Evolutionary conservation across 2,888 invertebrate genomes (phyloP).

Genomic region (Anarsia innoxiella): DNA sequence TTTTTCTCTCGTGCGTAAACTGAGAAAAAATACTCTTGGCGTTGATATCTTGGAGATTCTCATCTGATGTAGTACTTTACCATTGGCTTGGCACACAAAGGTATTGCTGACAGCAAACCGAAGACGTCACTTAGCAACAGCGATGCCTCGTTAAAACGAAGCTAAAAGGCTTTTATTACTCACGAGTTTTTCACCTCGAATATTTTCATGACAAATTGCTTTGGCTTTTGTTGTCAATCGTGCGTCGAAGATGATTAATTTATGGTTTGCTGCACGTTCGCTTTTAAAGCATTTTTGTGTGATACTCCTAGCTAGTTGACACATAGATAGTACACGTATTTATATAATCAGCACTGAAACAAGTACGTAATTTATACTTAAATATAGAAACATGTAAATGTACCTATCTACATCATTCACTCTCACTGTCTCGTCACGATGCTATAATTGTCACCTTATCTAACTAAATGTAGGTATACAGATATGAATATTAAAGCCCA

Average conservation of each 20-base stretch:
- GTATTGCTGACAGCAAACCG: background rate
- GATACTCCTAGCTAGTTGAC: too few species aligned
- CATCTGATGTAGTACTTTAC: background rate
- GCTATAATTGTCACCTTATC: too few species aligned
- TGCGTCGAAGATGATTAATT: too few species aligned
- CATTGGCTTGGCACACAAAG: background rate
- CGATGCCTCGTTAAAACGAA: background rate
- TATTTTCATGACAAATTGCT: background rate
- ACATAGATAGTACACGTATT: too few species aligned
- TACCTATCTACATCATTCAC: too few species aligned
- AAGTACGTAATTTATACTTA: too few species aligned
- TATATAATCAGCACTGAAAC: too few species aligned
- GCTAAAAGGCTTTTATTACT: background rate
- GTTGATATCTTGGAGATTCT: background rate
- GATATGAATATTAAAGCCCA: background rate
- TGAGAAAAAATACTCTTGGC: background rate
- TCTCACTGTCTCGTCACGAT: too few species aligned
- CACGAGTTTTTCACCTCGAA: background rate
- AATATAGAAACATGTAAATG: too few species aligned
- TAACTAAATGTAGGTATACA: background rate
- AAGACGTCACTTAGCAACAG: background rate
- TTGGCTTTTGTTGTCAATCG: background rate
- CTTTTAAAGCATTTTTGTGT: too few species aligned
- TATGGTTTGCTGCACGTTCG: too few species aligned
- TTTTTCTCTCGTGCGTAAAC: background rate